These are phyloP conservation scores for Leptonema lineaticorne DNA, from an alignment of 1,140 invertebrate species.

Conservation along the genomic window DNA sequence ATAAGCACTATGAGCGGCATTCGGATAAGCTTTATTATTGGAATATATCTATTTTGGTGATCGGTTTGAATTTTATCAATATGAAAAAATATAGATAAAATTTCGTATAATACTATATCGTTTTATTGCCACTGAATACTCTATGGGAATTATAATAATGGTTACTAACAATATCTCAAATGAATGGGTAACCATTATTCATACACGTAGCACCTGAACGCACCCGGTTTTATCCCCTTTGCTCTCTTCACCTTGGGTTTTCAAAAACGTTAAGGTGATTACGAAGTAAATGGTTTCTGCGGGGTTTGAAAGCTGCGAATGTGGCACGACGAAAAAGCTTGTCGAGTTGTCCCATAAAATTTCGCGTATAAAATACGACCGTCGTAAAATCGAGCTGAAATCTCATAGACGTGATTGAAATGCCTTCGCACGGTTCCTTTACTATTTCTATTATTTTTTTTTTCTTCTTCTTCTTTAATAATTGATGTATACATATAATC, in stretches of 20 bases:
- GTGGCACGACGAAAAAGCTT: background rate
- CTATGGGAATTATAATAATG: constrained; percentile 17
- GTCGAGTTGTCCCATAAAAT: background rate
- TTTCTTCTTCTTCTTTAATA: background rate
- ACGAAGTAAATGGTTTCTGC: background rate
- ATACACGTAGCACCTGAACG: background rate
- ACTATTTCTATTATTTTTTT: no score
- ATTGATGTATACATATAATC: background rate
- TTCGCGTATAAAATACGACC: background rate
- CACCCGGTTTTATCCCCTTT: background rate
- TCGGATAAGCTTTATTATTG: no score
- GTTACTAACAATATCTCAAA: constrained; percentile 20
- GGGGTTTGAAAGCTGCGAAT: background rate
- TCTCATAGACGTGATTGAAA: background rate
- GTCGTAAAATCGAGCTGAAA: background rate
- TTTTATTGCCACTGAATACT: no score
- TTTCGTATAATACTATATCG: no score
- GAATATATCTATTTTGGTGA: no score
- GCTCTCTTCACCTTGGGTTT: background rate
- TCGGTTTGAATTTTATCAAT: no score
- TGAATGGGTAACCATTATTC: constrained; percentile 15
- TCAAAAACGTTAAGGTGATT: background rate
- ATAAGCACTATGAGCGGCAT: no score
- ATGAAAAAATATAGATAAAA: no score
- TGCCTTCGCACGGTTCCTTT: background rate